A percentile compares a stretch with the other conserved stretches of the same genome.
Conservation (phyloP, 1,140 invertebrate species). For the Drosophila kohkoa region DNA sequence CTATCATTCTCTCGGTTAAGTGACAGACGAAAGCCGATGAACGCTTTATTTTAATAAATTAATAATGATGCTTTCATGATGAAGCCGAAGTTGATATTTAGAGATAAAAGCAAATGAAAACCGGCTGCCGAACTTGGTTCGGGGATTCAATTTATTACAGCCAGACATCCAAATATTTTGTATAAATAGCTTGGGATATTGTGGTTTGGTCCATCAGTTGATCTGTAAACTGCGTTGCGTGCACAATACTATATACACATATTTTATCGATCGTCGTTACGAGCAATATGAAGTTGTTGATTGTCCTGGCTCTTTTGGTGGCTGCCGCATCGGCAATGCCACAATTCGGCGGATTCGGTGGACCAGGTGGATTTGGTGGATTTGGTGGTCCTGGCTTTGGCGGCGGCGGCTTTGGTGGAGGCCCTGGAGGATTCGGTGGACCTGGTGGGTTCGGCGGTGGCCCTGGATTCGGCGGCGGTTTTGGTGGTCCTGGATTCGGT, state of each 20-base stretch:
- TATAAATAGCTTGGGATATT: slow-evolving; percentile 40
- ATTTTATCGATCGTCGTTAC: not conserved
- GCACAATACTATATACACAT: slow-evolving; percentile 22
- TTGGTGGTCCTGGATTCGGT: slow-evolving; percentile 1
- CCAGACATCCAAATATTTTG: not conserved
- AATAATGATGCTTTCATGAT: slow-evolving; percentile 18
- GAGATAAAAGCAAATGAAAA: slow-evolving; percentile 63
- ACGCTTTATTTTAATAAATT: slow-evolving; percentile 8
- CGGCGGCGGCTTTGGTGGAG: slow-evolving; percentile 20
- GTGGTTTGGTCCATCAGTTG: slow-evolving; percentile 56
- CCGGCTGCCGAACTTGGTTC: slow-evolving; percentile 55
- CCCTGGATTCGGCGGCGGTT: slow-evolving; percentile 16
- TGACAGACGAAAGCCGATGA: slow-evolving; percentile 34
- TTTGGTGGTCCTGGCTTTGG: slow-evolving; percentile 41
- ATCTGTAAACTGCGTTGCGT: slow-evolving; percentile 27
- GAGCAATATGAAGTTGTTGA: slow-evolving; percentile 62
- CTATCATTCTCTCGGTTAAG: slow-evolving; percentile 48
- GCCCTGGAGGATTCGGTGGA: slow-evolving; percentile 27
- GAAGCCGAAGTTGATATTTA: slow-evolving; percentile 53
- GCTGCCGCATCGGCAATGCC: slow-evolving; percentile 50
- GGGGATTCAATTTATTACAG: slow-evolving; percentile 43
- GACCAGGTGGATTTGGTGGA: slow-evolving; percentile 37
- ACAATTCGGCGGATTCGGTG: slow-evolving; percentile 53
- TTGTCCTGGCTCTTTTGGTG: slow-evolving; percentile 58
- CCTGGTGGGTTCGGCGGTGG: slow-evolving; percentile 39